phyloP scores from a whole-genome alignment of 2,113 vertebrate species.

The Clarias gariepinus region DNA sequence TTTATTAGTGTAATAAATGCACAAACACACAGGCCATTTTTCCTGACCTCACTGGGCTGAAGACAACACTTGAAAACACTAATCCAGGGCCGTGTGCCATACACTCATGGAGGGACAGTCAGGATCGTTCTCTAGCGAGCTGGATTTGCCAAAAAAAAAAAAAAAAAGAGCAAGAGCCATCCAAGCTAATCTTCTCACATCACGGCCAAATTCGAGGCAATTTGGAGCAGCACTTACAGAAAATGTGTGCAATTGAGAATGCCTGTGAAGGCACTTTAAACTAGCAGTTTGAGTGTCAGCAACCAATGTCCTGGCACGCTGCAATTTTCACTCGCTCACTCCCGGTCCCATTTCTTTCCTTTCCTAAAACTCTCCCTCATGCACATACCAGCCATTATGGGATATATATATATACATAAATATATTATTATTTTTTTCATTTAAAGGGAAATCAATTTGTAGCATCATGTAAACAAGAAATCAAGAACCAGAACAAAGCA shows the following conservation, averaged over 20 bases:
- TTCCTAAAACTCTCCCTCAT: background rate
- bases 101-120: constrained; percentile 13
- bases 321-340: constrained; percentile 44
- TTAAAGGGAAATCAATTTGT: background rate
- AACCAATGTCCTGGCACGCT: constrained; percentile 50
- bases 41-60: constrained; percentile 17
- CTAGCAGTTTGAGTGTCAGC: constrained; percentile 52
- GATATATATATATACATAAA: too few species aligned
- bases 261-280: constrained; percentile 56
- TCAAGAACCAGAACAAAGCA: background rate
- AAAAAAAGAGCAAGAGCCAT: constrained; percentile 47
- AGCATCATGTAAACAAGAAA: background rate
- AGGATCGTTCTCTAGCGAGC: constrained; percentile 49
- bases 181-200: constrained; percentile 58
- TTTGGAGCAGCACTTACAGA: constrained; percentile 61
- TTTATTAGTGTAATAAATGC: background rate
- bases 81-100: constrained; percentile 54
- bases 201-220: constrained; percentile 58
- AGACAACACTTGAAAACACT: constrained; percentile 22
- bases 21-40: background rate
- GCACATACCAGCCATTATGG: background rate
- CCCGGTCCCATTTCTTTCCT: background rate
- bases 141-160: constrained; percentile 43
- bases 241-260: constrained; percentile 58
- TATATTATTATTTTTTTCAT: too few species aligned